Evolutionary conservation across 2,113 vertebrate species (phyloP).

Genomic region (Colinus virginianus): DNA sequence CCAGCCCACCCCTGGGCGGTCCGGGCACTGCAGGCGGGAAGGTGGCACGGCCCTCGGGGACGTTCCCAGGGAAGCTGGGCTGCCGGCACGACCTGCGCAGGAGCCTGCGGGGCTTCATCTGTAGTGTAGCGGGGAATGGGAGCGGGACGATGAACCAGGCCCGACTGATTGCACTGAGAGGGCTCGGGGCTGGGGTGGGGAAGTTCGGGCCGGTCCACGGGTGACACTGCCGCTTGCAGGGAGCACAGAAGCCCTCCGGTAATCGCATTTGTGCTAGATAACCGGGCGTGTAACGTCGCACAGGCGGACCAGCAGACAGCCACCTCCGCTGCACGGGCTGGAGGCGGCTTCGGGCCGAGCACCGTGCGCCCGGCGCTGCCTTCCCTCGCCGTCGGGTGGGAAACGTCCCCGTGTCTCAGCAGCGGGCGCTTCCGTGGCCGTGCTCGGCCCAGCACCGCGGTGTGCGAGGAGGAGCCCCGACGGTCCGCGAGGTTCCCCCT

Average conservation of each 20-base stretch:
- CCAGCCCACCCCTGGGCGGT: not conserved
- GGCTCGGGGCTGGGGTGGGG: not conserved
- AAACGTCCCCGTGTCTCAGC: no score
- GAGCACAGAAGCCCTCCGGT: accelerated
- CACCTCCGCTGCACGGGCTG: not conserved
- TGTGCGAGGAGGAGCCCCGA: not conserved
- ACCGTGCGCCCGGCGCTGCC: no score
- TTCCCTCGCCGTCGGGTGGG: not conserved
- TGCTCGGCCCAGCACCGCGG: not conserved
- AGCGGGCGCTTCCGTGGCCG: not conserved
- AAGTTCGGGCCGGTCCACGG: not conserved
- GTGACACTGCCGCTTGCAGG: accelerated
- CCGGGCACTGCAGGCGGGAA: not conserved
- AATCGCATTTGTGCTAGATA: no score
- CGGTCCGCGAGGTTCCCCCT: no score
- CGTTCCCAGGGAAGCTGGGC: no score
- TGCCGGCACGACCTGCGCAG: not conserved
- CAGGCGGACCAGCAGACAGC: not conserved
- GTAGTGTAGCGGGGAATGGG: not conserved
- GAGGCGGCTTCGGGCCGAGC: not conserved
- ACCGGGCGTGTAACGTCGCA: no score
- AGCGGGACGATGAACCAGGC: not conserved
- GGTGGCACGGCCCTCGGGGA: not conserved
- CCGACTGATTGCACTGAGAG: no score
- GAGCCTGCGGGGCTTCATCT: not conserved